These are phyloP conservation scores for Calyptommatus sinebrachiatus DNA, from an alignment of 2,113 vertebrate species.

Conservation along the genomic window DNA sequence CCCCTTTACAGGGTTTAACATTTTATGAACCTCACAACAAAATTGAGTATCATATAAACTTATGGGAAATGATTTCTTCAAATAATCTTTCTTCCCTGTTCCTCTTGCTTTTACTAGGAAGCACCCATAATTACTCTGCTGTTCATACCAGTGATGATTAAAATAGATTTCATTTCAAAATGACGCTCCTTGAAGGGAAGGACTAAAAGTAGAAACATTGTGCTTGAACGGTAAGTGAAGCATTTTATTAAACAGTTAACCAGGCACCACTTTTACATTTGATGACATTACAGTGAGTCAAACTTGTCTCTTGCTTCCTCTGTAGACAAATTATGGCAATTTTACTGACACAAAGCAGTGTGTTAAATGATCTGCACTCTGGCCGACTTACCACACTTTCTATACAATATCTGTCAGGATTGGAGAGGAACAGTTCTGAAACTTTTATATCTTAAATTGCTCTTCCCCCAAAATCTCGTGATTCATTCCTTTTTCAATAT, in stretches of 20 bases:
- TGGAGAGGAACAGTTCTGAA: too few relatives aligned
- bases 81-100: background rate
- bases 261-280: background rate
- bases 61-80: background rate
- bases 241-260: background rate
- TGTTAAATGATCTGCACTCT: too few relatives aligned
- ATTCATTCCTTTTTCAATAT: background rate
- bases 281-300: too few relatives aligned
- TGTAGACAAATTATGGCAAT: too few relatives aligned
- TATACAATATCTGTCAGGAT: too few relatives aligned
- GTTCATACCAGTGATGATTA: background rate
- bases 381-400: too few relatives aligned
- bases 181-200: background rate
- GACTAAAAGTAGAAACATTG: background rate
- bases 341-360: too few relatives aligned
- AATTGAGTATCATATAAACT: background rate
- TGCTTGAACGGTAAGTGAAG: slow-evolving; percentile 50
- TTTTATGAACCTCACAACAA: background rate
- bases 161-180: slow-evolving; percentile 1
- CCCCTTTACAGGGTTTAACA: background rate
- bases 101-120: background rate
- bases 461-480: background rate
- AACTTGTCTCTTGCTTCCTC: too few relatives aligned
- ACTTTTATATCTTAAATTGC: too few relatives aligned
- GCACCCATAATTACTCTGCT: background rate